phyloP scores from a whole-genome alignment of 2,113 vertebrate genomes.

The Acrocephalus kingi region DNA sequence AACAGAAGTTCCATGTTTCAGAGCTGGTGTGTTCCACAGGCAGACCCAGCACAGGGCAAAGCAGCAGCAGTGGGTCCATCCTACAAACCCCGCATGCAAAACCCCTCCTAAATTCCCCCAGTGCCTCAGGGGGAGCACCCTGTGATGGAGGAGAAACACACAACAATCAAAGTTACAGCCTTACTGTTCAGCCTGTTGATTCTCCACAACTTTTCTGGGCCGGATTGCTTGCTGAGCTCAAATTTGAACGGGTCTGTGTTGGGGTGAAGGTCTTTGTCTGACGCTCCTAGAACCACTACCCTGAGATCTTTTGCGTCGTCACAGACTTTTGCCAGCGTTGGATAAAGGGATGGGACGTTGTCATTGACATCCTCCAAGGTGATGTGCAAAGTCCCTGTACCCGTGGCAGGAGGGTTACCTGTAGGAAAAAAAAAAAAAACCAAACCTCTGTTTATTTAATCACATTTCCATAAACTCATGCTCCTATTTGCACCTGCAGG shows the following conservation, averaged over 20 bases:
- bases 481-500: neutral
- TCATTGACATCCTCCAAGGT: slow-evolving; percentile 92
- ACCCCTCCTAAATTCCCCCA: neutral
- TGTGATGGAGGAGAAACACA: neutral
- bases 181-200: slow-evolving; percentile 93
- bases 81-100: neutral
- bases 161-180: slow-evolving; percentile 1
- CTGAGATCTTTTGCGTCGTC: slow-evolving; percentile 90
- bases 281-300: slow-evolving; percentile 86
- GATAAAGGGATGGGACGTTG: slow-evolving; percentile 89
- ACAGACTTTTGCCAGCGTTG: slow-evolving; percentile 86
- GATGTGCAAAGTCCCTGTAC: slow-evolving; percentile 90
- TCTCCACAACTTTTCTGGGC: slow-evolving; percentile 92
- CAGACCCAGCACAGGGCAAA: neutral
- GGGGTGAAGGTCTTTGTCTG: slow-evolving; percentile 90
- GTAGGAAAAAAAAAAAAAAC: neutral
- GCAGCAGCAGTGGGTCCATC: neutral
- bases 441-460: neutral
- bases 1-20: neutral
- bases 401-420: slow-evolving; percentile 91
- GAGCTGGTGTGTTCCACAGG: neutral
- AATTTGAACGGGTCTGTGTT: slow-evolving; percentile 94
- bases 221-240: slow-evolving; percentile 88
- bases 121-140: rapidly evolving
- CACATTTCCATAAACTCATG: neutral